Conservation (phyloP, 2,113 vertebrate species). For the Sinocyclocheilus maitianheensis region DNA sequence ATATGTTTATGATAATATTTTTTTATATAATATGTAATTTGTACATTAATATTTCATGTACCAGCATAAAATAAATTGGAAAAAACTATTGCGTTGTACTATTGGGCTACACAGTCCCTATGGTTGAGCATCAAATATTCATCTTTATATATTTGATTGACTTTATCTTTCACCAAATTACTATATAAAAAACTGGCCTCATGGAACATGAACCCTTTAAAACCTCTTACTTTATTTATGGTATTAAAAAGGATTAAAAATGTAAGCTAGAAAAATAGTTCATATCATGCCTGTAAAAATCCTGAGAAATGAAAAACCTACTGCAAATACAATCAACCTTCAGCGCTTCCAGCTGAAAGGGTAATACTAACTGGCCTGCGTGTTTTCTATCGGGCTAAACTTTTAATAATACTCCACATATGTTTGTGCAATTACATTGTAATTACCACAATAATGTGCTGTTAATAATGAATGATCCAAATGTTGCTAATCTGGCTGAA, state of each 20-base stretch:
- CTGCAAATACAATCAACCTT: slow-evolving; percentile 25
- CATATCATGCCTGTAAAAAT: neutral
- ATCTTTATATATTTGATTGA: neutral
- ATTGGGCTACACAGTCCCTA: neutral
- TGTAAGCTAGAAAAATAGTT: slow-evolving; percentile 4
- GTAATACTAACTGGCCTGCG: slow-evolving; percentile 35
- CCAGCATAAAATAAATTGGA: neutral
- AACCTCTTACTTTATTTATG: neutral
- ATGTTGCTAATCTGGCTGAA: slow-evolving; percentile 24
- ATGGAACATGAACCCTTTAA: neutral
- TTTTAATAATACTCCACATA: slow-evolving; percentile 38
- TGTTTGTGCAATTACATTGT: slow-evolving; percentile 33
- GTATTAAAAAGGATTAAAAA: slow-evolving; percentile 24
- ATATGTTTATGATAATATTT: neutral
- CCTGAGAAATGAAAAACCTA: slow-evolving; percentile 28
- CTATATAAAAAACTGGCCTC: neutral
- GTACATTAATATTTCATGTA: neutral
- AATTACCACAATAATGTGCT: slow-evolving; percentile 23
- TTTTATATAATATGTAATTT: neutral
- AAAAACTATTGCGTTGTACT: neutral
- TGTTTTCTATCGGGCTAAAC: slow-evolving; percentile 25
- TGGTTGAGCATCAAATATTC: slow-evolving; percentile 7
- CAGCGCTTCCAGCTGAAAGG: slow-evolving; percentile 22
- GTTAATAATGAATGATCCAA: slow-evolving; percentile 18
- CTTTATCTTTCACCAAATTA: neutral